Evolutionary conservation across 2,113 vertebrate species (phyloP).

Genomic region (Cathartes aura): DNA sequence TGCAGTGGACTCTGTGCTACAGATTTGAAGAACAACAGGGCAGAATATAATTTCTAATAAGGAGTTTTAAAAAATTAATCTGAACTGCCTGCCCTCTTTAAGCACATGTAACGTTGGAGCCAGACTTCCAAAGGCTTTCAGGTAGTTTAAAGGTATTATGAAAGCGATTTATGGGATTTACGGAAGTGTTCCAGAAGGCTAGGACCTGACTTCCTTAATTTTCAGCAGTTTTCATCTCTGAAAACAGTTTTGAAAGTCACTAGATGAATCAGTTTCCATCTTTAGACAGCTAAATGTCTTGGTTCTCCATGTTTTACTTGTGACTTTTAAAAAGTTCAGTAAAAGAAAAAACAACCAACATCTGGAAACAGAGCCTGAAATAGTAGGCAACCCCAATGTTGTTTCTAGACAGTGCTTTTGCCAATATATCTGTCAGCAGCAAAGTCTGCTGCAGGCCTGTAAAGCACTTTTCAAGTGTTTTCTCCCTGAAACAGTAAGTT

Average conservation of each 20-base stretch:
- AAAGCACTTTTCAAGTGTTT: background rate
- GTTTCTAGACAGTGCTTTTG: background rate
- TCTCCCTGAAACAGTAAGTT: background rate
- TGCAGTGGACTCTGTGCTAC: background rate
- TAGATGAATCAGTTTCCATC: background rate
- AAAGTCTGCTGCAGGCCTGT: background rate
- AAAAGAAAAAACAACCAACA: background rate
- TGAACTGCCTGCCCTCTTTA: background rate
- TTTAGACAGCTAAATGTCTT: background rate
- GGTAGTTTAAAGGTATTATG: background rate
- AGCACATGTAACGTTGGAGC: background rate
- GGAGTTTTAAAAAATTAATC: background rate
- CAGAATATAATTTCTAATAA: background rate
- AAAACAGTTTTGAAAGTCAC: background rate
- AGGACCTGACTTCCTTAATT: background rate
- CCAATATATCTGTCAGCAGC: background rate
- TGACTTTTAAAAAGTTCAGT: background rate
- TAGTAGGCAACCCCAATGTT: too few species aligned
- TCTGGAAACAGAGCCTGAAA: background rate
- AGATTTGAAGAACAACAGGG: background rate
- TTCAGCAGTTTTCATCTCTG: background rate
- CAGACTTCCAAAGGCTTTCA: background rate
- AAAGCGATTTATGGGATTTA: background rate
- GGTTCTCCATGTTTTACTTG: background rate
- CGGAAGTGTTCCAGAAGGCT: background rate